phyloP scores from a whole-genome alignment of 2,888 invertebrate species.

The Cheilosia urbana region DNA sequence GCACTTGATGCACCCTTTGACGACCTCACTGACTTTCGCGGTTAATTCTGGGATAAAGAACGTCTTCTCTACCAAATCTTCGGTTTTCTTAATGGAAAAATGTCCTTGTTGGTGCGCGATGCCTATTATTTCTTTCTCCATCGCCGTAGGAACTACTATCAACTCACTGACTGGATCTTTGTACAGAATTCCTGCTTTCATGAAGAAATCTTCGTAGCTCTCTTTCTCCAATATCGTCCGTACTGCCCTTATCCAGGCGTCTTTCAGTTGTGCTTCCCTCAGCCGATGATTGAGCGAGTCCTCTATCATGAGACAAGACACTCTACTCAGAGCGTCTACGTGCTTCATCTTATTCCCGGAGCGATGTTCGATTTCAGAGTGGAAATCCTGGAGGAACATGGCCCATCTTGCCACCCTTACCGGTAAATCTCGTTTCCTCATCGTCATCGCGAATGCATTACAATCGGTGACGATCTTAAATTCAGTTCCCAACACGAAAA shows the following conservation, averaged over 20 bases:
- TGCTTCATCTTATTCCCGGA: slow-evolving; percentile 28
- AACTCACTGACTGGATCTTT: slow-evolving; percentile 27
- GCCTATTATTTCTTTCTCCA: too few species aligned
- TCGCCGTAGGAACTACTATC: not conserved
- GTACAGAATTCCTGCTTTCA: slow-evolving; percentile 42
- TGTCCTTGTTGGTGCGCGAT: too few species aligned
- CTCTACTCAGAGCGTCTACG: slow-evolving; percentile 46
- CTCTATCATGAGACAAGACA: slow-evolving; percentile 22
- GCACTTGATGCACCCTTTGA: too few species aligned
- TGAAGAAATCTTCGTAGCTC: slow-evolving; percentile 56
- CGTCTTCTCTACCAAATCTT: too few species aligned
- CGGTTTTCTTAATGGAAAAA: too few species aligned
- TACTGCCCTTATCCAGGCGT: too few species aligned
- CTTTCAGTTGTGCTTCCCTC: too few species aligned
- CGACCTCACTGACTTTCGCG: not conserved
- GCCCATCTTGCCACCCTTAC: slow-evolving; percentile 44
- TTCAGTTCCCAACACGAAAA: too few species aligned
- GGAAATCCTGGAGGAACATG: slow-evolving; percentile 41
- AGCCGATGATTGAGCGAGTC: too few species aligned
- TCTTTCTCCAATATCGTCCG: slow-evolving; percentile 46
- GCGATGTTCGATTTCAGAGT: slow-evolving; percentile 41
- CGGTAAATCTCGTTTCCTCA: slow-evolving; percentile 77
- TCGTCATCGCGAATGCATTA: slow-evolving; percentile 78
- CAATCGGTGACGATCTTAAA: too few species aligned
- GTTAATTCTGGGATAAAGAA: too few species aligned